Base-by-base conservation (phyloP, 2,113 vertebrate species). In the Centropristis striata region DNA sequence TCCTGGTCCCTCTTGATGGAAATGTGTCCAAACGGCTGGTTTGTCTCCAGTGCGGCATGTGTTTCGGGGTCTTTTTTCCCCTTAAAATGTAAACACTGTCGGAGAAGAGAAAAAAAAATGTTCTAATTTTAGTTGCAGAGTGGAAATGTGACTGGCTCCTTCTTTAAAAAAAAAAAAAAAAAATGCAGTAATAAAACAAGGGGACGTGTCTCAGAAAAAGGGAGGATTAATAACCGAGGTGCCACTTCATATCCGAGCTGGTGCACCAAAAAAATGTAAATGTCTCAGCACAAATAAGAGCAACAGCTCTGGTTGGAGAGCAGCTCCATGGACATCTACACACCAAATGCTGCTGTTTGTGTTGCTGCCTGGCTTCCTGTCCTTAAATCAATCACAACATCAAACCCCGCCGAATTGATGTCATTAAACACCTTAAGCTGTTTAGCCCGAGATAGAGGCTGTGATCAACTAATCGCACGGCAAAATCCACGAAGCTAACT, bases 301-400 rank as follows among this genome's bases (percentile, higher is more conserved):
- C 61, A 32, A 12, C 23, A 14, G 0, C 18, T 13, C 20, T 21
- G 25, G 36, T 44, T n/a, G 10, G 9, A 63, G 14, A 71, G 2
- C 55, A 72, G 1, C 50, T 61, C 73, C 70, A 53, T 42, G 7
- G 9, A 27, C 57, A 71, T 66, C 71, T 63, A 66, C 73, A 70
- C 81, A 71, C 75, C 54, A 41, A 13, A 12, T 14, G 46, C 64
- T 11, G 83, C 21, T 83, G 84, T 83, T 88, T 78, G 53, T 69
- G 74, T 69, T 50, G 74, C 59, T 46, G 68, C 55, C 15, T 60
- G 67, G 80, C 89, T 92, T 92, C 90, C 90, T 88, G 90, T 88
- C 72, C 77, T 68, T 39, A 71, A 80, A 69, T 72, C 78, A 69
- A 72, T 86, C 70, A 61, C 47, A 39, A 36, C 54, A 57, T 55